Evolutionary conservation across 2,888 invertebrate species (phyloP).

Genomic region (Caenorhabditis parvicauda): DNA sequence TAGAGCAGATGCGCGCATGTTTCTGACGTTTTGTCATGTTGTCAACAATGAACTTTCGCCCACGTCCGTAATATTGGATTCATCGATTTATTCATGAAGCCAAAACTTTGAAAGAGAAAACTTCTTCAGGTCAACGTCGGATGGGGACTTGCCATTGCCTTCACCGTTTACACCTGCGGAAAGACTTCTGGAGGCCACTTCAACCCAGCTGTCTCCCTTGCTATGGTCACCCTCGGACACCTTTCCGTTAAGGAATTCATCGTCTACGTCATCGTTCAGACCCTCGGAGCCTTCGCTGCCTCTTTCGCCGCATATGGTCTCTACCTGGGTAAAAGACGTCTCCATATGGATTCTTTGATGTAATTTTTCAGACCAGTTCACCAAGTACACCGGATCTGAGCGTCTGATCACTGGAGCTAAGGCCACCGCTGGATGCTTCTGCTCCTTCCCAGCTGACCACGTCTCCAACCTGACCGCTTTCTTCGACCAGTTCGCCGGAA

Average conservation of each 20-base stretch:
- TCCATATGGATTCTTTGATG: not conserved
- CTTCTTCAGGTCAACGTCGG: conserved; percentile 39
- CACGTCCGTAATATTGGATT: too few relatives aligned
- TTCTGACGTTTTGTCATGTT: too few relatives aligned
- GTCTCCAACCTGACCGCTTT: conserved; percentile 49
- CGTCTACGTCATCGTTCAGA: conserved; percentile 47
- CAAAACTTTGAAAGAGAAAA: not conserved
- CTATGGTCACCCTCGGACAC: conserved; percentile 46
- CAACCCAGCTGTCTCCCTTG: conserved; percentile 47
- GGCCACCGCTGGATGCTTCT: conserved; percentile 53
- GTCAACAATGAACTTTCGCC: too few relatives aligned
- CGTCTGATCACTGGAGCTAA: conserved; percentile 28
- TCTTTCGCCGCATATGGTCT: conserved; percentile 41
- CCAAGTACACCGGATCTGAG: conserved; percentile 28
- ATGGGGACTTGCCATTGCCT: conserved; percentile 52
- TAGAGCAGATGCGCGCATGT: too few relatives aligned
- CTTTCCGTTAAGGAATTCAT: conserved; percentile 41
- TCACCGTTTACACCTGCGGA: conserved; percentile 44
- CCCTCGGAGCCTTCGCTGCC: conserved; percentile 47
- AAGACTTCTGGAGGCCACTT: conserved; percentile 53
- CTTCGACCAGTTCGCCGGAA: conserved; percentile 54
- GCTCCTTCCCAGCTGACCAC: conserved; percentile 49
- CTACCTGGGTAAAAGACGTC: conserved; percentile 34
- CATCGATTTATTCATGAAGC: too few relatives aligned
- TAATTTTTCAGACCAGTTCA: conserved; percentile 41